Percentiles rank a stretch among this genome's conserved stretches.
Conservation (phyloP, 2,888 invertebrate species). For the Melitaea athalia region DNA sequence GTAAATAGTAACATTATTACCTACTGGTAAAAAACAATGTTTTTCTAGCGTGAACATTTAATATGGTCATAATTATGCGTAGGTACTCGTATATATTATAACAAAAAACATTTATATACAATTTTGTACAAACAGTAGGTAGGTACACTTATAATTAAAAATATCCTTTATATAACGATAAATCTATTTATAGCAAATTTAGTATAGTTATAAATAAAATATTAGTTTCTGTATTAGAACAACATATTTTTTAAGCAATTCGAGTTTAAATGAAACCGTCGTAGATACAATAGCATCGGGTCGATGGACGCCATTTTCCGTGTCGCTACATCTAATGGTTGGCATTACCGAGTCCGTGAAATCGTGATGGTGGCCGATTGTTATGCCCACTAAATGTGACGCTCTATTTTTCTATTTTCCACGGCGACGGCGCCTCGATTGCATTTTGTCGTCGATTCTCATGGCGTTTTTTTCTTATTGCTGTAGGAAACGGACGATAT, state of each 20-base stretch:
- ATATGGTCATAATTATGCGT: too few relatives aligned
- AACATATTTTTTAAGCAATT: not conserved
- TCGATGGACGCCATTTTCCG: conserved; percentile 68
- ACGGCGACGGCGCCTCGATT: conserved; percentile 42
- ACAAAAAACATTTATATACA: too few relatives aligned
- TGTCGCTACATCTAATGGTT: conserved; percentile 68
- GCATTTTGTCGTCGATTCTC: conserved; percentile 20
- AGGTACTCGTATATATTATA: too few relatives aligned
- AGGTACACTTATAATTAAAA: too few relatives aligned
- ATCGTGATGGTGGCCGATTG: conserved; percentile 68
- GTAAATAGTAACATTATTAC: too few relatives aligned
- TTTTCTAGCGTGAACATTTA: too few relatives aligned
- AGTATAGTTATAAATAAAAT: too few relatives aligned
- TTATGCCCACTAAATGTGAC: conserved; percentile 59
- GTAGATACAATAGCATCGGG: conserved; percentile 46
- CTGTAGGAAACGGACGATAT: not conserved
- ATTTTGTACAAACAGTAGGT: too few relatives aligned
- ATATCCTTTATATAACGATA: too few relatives aligned
- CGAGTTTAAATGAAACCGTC: conserved; percentile 27
- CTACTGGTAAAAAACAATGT: too few relatives aligned
- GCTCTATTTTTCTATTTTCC: conserved; percentile 63
- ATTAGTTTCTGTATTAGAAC: too few relatives aligned
- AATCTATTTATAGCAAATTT: too few relatives aligned
- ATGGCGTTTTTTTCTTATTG: conserved; percentile 8
- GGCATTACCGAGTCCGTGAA: conserved; percentile 70